phyloP scores from a whole-genome alignment of 2,888 invertebrate species.

The Drosophila nr. fundita region DNA sequence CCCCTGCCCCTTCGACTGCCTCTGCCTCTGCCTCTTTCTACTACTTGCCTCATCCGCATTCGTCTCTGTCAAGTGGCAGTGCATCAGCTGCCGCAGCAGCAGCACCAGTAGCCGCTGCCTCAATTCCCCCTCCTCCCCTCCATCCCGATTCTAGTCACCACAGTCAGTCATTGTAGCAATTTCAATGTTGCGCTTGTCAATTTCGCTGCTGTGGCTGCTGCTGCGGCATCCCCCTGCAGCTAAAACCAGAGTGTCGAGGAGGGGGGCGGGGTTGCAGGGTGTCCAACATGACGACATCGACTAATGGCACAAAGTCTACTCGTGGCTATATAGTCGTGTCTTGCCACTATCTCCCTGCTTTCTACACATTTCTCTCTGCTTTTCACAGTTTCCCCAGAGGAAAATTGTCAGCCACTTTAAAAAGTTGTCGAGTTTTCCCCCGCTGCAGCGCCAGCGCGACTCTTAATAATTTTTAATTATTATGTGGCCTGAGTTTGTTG shows the following conservation, averaged over 20 bases:
- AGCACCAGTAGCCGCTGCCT: slow-evolving; percentile 19
- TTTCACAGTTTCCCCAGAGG: slow-evolving; percentile 5
- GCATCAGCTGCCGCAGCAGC: slow-evolving; percentile 48
- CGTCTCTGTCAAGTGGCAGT: slow-evolving; percentile 77
- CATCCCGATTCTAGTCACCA: slow-evolving; percentile 6
- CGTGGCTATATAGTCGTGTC: slow-evolving; percentile 20
- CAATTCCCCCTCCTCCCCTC: background rate
- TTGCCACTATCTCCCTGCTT: slow-evolving; percentile 18
- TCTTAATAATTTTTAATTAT: slow-evolving; percentile 10
- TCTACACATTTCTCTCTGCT: slow-evolving; percentile 13
- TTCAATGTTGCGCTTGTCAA: slow-evolving; percentile 80
- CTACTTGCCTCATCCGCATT: slow-evolving; percentile 55
- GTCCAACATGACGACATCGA: slow-evolving; percentile 32
- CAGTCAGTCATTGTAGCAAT: slow-evolving; percentile 80
- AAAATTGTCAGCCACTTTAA: slow-evolving; percentile 35
- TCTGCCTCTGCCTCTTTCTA: background rate
- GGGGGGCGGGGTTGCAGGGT: background rate
- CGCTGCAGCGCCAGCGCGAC: background rate
- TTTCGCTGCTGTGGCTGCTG: slow-evolving; percentile 48
- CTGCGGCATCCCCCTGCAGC: slow-evolving; percentile 9
- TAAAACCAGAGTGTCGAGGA: slow-evolving; percentile 6
- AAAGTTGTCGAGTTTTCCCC: slow-evolving; percentile 22
- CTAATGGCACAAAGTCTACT: slow-evolving; percentile 35
- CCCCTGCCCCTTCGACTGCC: background rate
- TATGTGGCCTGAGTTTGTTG: background rate